Evolutionary conservation across 2,113 vertebrate species (phyloP).

Genomic region (Leuciscus idus): DNA sequence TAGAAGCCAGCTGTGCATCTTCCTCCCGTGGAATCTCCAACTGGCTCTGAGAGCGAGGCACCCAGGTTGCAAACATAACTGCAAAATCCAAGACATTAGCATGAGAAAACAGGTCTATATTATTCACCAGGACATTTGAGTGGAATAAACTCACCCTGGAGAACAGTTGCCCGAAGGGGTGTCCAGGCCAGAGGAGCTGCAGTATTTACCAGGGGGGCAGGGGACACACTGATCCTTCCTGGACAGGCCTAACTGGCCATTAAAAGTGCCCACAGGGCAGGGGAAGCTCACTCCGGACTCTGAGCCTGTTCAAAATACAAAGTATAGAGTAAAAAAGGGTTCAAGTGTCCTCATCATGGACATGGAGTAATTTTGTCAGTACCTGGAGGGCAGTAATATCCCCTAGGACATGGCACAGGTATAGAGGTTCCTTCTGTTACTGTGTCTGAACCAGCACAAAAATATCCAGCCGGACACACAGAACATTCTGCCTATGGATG

Average conservation of each 20-base stretch:
- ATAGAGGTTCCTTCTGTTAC: constrained; percentile 63
- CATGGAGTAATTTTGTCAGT: constrained; percentile 19
- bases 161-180: constrained; percentile 74
- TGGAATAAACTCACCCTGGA: constrained; percentile 74
- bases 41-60: constrained; percentile 70
- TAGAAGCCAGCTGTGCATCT: constrained; percentile 81
- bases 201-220: constrained; percentile 86
- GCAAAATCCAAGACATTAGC: constrained; percentile 10
- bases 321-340: neutral
- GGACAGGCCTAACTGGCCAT: constrained; percentile 72
- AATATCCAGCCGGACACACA: constrained; percentile 81
- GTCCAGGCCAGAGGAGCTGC: constrained; percentile 74
- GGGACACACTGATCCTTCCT: constrained; percentile 74
- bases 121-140: neutral
- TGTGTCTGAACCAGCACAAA: constrained; percentile 70
- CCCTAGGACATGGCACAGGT: constrained; percentile 74
- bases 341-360: neutral
- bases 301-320: constrained; percentile 65
- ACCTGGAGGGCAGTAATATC: constrained; percentile 81
- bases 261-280: constrained; percentile 78
- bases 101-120: neutral
- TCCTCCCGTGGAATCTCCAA: constrained; percentile 70
- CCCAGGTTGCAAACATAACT: constrained; percentile 77
- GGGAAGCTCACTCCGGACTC: constrained; percentile 72
- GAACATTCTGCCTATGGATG: constrained; percentile 71